Base-by-base conservation (phyloP, 2,888 invertebrate species). In the Pheosia gnoma region DNA sequence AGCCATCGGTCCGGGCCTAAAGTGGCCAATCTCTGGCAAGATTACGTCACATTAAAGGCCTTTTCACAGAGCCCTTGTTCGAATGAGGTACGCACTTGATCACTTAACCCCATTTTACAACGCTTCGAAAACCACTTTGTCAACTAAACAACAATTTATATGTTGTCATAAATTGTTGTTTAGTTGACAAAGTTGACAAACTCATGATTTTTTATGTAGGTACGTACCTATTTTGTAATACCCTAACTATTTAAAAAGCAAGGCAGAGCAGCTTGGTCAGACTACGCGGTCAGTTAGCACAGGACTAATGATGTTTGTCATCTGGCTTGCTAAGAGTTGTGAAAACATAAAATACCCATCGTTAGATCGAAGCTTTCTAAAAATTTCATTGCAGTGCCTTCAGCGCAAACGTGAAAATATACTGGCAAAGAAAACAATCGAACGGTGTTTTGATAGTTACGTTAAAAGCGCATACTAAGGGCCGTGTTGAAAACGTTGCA, bases 21-120 rank as follows among this genome's bases (percentile, higher is more conserved):
- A 85, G 83, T 82, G 81, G 84, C 77, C 85, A 85, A 86, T 86
- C 82, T 83, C 77, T 75, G 67, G 72, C 75, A 74, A 82, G 82
- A 86, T 86, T 84, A 80, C 80, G 77, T 78, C 84, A 78, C 81
- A 81, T 82, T 83, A 80, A 73, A 72, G 68, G 65, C 72, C 72
- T 75, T 77, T 76, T 67, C 74, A 63, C 78, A 68, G 69, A 68
- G 57, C 63, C 70, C 67, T 74, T 59, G 66, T 65, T 63, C 65
- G 65, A 75, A 74, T 67, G 68, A 75, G 64, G 65, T 67, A 68
- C 72, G 66, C 72, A 65, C 66, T 72, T 71, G 74, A 72, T 74
- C 68, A 67, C 69, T 75, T 67, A 68, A 72, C 67, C 75, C 63
- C 67, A 72, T 69, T 68, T 60, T 67, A 58, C 61, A 70, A 62